These are phyloP conservation scores for Brachylomia viminalis DNA, from an alignment of 2,888 invertebrate species.

Conservation along the genomic window DNA sequence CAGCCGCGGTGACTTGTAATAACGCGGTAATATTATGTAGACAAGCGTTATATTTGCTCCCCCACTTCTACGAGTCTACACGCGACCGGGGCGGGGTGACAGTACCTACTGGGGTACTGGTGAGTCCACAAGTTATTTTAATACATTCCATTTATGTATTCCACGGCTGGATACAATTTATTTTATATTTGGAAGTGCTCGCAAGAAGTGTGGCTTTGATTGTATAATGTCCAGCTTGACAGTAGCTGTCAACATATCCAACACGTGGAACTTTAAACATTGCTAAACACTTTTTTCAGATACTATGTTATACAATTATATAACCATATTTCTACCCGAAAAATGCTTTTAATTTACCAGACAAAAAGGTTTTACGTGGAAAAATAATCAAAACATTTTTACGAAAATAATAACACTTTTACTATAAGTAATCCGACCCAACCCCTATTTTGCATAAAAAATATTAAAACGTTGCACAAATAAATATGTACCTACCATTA, in stretches of 20 bases:
- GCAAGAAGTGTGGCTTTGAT: slow-evolving; percentile 42
- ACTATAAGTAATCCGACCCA: slow-evolving; percentile 46
- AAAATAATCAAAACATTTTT: slow-evolving; percentile 37
- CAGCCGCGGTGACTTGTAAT: slow-evolving; percentile 74
- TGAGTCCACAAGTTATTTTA: slow-evolving; percentile 69
- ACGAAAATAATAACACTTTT: slow-evolving; percentile 43
- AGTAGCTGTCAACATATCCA: slow-evolving; percentile 39
- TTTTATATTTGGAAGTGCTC: slow-evolving; percentile 47
- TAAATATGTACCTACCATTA: slow-evolving; percentile 69
- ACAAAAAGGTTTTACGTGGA: slow-evolving; percentile 11
- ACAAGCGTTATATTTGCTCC: slow-evolving; percentile 80
- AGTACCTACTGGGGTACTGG: slow-evolving; percentile 75
- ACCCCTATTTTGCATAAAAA: slow-evolving; percentile 56
- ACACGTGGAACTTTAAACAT: neutral
- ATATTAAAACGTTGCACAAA: slow-evolving; percentile 55
- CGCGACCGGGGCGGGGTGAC: slow-evolving; percentile 76
- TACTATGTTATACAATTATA: neutral
- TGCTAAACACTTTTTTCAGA: neutral
- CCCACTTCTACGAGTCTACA: slow-evolving; percentile 69
- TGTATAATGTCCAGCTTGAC: slow-evolving; percentile 48
- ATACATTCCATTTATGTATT: slow-evolving; percentile 46
- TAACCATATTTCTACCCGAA: neutral
- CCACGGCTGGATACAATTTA: slow-evolving; percentile 60
- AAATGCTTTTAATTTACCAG: slow-evolving; percentile 4
- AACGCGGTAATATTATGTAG: slow-evolving; percentile 82